phyloP scores from a whole-genome alignment of 1,140 invertebrate genomes.

The Penaeus indicus region DNA sequence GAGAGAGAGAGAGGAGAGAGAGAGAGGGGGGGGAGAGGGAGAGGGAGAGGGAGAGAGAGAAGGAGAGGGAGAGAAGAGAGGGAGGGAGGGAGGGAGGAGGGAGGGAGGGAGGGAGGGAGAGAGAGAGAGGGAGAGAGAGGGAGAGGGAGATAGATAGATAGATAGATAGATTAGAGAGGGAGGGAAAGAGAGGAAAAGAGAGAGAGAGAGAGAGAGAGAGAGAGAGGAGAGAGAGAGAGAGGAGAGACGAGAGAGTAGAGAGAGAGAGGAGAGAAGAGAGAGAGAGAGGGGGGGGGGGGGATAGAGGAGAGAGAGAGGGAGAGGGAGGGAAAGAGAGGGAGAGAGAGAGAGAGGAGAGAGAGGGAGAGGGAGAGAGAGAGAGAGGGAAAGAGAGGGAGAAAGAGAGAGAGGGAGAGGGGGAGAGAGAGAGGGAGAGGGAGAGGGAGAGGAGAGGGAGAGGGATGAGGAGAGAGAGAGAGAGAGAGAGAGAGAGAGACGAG shows the following conservation, averaged over 20 bases:
- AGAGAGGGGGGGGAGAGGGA: not conserved
- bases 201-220: no score
- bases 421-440: not conserved
- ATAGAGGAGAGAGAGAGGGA: not conserved
- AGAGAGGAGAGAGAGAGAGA: not conserved
- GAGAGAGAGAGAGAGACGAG: not conserved
- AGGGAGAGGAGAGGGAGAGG: no score
- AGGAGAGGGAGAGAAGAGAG: not conserved
- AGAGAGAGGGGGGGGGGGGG: not conserved
- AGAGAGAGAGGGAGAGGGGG: not conserved
- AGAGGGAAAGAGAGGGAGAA: not conserved
- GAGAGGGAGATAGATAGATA: no score
- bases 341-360: not conserved
- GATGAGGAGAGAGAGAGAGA: not conserved
- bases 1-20: not conserved
- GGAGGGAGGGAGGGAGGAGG: not conserved
- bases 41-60: not conserved
- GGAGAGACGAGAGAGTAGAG: accelerated
- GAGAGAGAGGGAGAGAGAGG: not conserved
- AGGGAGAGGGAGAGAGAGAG: no score
- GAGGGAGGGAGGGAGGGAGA: not conserved
- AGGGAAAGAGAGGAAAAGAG: no score
- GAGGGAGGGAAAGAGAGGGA: not conserved
- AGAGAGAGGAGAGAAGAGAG: not conserved
- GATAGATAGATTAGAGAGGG: no score